Evolutionary conservation across 2,888 invertebrate species (phyloP).

Genomic region (Fragum fragum): DNA sequence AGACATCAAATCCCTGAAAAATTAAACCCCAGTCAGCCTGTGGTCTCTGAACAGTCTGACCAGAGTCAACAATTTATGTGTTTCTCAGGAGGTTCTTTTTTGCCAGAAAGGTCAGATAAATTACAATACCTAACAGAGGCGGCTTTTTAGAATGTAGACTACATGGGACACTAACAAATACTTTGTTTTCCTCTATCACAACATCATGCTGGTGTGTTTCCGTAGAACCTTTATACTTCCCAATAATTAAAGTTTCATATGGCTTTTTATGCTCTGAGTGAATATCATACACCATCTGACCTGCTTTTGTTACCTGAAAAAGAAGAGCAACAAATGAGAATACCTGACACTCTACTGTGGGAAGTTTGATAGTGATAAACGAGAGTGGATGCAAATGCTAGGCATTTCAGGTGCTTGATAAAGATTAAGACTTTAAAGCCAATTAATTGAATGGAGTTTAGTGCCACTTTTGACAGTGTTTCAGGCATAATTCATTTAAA

Average conservation of each 20-base stretch:
- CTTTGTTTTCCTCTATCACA: constrained; percentile 87
- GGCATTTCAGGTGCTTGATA: no score
- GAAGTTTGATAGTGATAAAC: no score
- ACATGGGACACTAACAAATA: constrained; percentile 95
- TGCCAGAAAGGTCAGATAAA: not conserved
- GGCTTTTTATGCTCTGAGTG: constrained; percentile 93
- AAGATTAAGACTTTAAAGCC: no score
- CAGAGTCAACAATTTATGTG: not conserved
- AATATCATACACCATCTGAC: constrained; percentile 91
- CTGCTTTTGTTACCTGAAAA: constrained; percentile 90
- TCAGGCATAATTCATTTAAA: no score
- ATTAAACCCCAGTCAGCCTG: not conserved
- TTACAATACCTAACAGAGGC: constrained; percentile 90
- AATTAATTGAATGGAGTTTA: no score
- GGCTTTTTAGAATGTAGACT: constrained; percentile 98
- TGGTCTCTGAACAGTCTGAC: not conserved
- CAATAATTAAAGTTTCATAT: constrained; percentile 93
- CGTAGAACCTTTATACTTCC: constrained; percentile 23
- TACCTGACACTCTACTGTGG: no score
- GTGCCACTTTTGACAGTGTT: no score
- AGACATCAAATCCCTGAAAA: no score
- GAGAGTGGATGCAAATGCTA: no score
- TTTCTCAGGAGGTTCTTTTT: not conserved
- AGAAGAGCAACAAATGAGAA: not conserved
- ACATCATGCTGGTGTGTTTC: not conserved